These are phyloP conservation scores for Meriones psammophilus DNA, from an alignment of 2,797 vertebrate species.

Conservation along the genomic window DNA sequence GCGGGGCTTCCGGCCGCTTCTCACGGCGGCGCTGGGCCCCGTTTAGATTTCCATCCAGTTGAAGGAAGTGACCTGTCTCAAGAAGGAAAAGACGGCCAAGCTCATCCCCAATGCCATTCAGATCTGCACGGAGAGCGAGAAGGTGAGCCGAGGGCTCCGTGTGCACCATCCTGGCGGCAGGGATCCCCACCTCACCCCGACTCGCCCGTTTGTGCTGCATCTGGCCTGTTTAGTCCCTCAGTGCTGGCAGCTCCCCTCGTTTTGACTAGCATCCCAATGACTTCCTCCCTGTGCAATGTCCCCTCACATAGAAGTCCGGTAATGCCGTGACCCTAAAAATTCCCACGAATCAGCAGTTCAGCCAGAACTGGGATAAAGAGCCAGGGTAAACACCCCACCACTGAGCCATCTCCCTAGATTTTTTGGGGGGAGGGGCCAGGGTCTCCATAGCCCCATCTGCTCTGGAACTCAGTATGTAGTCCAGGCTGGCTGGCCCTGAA, in stretches of 20 bases:
- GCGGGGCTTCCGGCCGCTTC: neutral
- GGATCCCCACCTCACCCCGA: neutral
- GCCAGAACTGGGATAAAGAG: neutral
- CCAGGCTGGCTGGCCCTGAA: neutral
- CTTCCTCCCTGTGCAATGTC: neutral
- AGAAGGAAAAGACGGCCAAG: slow-evolving; percentile 96
- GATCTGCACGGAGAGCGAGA: slow-evolving; percentile 95
- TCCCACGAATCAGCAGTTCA: neutral
- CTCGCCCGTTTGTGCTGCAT: neutral
- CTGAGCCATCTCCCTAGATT: neutral
- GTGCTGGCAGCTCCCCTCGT: neutral
- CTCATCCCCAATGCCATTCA: slow-evolving; percentile 97
- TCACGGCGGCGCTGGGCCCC: neutral
- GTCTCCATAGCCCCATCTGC: neutral
- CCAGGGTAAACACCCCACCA: neutral
- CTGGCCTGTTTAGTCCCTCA: no score
- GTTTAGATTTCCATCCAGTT: slow-evolving; percentile 94
- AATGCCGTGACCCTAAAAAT: neutral
- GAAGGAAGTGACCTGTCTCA: slow-evolving; percentile 94
- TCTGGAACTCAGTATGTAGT: neutral
- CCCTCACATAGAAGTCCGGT: neutral
- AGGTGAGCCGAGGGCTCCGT: slow-evolving; percentile 81
- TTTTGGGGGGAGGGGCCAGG: neutral
- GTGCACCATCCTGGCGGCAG: accelerated
- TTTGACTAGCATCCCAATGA: neutral